Conservation (phyloP, 2,113 vertebrate genomes). For the Silurus meridionalis region DNA sequence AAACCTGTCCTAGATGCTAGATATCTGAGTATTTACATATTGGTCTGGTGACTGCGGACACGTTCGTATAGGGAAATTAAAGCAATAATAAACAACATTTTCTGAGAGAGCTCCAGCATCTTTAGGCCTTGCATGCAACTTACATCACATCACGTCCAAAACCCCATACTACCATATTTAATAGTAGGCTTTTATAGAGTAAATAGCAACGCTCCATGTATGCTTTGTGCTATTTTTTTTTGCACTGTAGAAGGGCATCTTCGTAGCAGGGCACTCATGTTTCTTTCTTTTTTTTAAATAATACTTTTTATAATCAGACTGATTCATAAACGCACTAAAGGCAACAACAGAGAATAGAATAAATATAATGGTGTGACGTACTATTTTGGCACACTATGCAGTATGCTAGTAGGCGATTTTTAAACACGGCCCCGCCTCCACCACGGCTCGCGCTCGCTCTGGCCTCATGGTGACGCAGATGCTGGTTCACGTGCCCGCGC, state of each 20-base stretch:
- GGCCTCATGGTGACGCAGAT: neutral
- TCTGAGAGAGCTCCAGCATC: neutral
- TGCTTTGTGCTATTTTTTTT: neutral
- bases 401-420: conserved; percentile 13
- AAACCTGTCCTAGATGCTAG: neutral
- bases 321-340: neutral
- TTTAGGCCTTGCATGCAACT: neutral
- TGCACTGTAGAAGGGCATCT: neutral
- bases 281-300: too few species aligned
- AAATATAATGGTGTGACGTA: neutral
- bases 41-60: neutral
- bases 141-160: neutral
- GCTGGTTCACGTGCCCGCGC: conserved; percentile 22
- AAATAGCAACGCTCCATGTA: neutral
- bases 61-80: neutral
- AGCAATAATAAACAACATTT: neutral
- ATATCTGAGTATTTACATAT: conserved; percentile 11
- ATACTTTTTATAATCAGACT: too few species aligned
- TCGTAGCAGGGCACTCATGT: neutral
- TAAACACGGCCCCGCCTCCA: neutral
- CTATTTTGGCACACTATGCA: neutral
- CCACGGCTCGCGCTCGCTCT: neutral
- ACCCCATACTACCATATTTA: neutral
- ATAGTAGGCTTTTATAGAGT: neutral
- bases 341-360: neutral